Evolutionary conservation across 2,888 invertebrate species (phyloP).

Genomic region (Hemithea aestivaria): DNA sequence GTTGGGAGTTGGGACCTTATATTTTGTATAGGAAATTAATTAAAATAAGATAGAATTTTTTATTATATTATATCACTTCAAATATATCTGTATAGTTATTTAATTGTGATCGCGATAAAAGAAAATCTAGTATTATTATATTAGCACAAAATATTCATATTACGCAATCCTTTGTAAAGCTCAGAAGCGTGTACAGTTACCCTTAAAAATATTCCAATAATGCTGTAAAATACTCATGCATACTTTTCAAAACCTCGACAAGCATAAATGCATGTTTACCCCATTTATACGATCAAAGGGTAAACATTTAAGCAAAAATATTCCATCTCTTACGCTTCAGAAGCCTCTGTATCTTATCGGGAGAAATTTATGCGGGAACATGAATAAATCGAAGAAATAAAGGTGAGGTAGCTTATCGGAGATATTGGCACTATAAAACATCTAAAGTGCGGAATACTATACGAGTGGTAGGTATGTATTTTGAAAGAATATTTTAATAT

Average conservation of each 20-base stretch:
- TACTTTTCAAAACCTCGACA: conserved; percentile 1
- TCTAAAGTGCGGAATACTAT: conserved; percentile 44
- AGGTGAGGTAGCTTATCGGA: conserved; percentile 65
- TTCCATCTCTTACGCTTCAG: conserved; percentile 17
- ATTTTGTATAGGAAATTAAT: no score
- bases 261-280: conserved; percentile 9
- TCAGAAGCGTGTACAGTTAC: no score
- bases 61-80: no score
- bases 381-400: conserved; percentile 73
- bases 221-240: conserved; percentile 5
- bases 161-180: no score
- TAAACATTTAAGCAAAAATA: conserved; percentile 15
- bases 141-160: no score
- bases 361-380: conserved; percentile 65
- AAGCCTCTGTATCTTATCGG: conserved; percentile 39
- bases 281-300: conserved; percentile 4
- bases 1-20: no score
- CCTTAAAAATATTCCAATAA: no score
- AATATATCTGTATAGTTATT: no score
- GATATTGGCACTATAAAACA: conserved; percentile 68
- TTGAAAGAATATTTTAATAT: conserved; percentile 28
- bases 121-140: no score
- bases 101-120: no score
- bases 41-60: no score
- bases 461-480: conserved; percentile 38